phyloP scores from a whole-genome alignment of 2,888 invertebrate genomes.

The Atherix ibis region DNA sequence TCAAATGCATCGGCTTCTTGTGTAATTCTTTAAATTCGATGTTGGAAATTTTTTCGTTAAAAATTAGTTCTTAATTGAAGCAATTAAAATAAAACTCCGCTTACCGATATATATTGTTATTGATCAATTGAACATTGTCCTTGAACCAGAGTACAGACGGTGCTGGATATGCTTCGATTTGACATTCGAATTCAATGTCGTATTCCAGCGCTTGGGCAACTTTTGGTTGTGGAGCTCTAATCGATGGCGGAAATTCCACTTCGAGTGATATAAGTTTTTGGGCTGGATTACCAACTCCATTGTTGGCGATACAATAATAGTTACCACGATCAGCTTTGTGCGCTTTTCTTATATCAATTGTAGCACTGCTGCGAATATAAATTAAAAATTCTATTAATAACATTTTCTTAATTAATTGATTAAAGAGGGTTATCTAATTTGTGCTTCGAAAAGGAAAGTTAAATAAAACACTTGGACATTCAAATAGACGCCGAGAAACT shows the following conservation, averaged over 20 bases:
- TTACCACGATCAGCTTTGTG: slow-evolving; percentile 29
- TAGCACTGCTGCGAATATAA: no score
- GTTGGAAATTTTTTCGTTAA: background rate
- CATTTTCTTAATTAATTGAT: no score
- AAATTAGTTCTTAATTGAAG: background rate
- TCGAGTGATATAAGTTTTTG: slow-evolving; percentile 25
- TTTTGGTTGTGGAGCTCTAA: slow-evolving; percentile 26
- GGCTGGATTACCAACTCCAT: slow-evolving; percentile 27
- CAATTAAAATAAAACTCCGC: background rate
- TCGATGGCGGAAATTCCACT: slow-evolving; percentile 29
- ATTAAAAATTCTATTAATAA: no score
- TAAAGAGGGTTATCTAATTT: no score
- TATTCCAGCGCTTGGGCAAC: slow-evolving; percentile 26
- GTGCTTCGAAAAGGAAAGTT: no score
- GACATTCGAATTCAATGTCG: slow-evolving; percentile 26
- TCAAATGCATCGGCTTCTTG: slow-evolving; percentile 28
- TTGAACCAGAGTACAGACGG: slow-evolving; percentile 27
- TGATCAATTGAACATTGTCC: slow-evolving; percentile 6
- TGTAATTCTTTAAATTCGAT: slow-evolving; percentile 21
- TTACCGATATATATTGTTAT: slow-evolving; percentile 11
- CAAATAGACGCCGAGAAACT: no score
- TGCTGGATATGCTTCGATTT: slow-evolving; percentile 28
- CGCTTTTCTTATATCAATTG: no score
- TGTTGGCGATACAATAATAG: slow-evolving; percentile 29
- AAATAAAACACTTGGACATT: no score